Evolutionary conservation across 2,888 invertebrate species (phyloP).

Genomic region (Prionchulus punctatus): DNA sequence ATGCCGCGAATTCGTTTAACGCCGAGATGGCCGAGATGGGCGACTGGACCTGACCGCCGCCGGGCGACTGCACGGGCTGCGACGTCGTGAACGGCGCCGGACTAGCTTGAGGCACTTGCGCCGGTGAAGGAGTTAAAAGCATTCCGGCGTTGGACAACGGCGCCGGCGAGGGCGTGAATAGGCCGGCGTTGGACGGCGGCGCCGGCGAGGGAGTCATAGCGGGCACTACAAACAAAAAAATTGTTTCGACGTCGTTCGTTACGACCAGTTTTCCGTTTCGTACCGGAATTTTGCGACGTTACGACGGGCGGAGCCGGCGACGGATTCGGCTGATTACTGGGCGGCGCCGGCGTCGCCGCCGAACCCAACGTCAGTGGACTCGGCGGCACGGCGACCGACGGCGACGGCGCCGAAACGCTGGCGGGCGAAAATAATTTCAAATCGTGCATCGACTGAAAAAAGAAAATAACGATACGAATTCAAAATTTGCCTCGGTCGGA

Average conservation of each 20-base stretch:
- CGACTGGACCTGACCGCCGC: not conserved
- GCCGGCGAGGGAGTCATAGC: not conserved
- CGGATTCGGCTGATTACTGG: not conserved
- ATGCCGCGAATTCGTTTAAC: not conserved
- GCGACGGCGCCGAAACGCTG: not conserved
- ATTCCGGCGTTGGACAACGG: conserved; percentile 2
- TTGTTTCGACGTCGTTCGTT: no score
- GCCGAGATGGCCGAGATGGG: not conserved
- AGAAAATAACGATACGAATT: no score
- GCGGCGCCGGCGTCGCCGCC: not conserved
- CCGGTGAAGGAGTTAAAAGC: conserved; percentile 8
- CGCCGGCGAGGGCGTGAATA: conserved; percentile 4
- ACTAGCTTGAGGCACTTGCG: not conserved
- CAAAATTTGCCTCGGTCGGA: not conserved
- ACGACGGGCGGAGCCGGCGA: not conserved
- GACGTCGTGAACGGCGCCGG: not conserved
- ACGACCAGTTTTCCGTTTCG: no score
- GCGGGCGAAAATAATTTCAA: not conserved
- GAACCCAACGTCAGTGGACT: not conserved
- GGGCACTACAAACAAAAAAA: not conserved
- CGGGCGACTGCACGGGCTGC: not conserved
- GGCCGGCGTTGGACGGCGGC: not conserved
- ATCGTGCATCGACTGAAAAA: not conserved
- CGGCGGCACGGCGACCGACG: not conserved
- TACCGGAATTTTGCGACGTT: not conserved